Evolutionary conservation across 2,113 vertebrate species (phyloP).

Genomic region (Sclerurus mexicanus): DNA sequence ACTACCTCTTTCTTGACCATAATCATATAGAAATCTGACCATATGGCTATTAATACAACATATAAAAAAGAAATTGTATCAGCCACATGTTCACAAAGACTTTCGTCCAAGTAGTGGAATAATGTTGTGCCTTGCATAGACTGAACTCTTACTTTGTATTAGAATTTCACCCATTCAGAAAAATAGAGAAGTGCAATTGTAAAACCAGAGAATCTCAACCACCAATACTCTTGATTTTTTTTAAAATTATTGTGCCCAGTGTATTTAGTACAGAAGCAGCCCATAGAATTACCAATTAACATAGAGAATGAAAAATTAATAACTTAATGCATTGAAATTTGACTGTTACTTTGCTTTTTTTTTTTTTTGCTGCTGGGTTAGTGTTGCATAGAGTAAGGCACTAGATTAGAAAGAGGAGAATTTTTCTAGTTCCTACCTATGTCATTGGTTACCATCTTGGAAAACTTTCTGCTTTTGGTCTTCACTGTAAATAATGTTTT

Average conservation of each 20-base stretch:
- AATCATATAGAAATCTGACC: background rate
- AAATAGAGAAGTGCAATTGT: conserved; percentile 34
- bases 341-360: background rate
- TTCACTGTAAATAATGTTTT: conserved; percentile 93
- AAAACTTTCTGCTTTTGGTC: conserved; percentile 95
- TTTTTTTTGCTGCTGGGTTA: conserved; percentile 63
- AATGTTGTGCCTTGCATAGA: conserved; percentile 50
- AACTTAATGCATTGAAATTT: conserved; percentile 36
- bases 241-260: conserved; percentile 36
- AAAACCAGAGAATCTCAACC: conserved; percentile 58
- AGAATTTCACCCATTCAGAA: conserved; percentile 44
- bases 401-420: conserved; percentile 73
- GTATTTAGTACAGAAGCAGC: conserved; percentile 68
- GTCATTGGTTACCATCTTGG: conserved; percentile 91
- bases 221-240: conserved; percentile 61
- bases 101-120: background rate
- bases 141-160: conserved; percentile 72
- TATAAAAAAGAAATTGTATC: background rate
- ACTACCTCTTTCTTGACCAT: background rate
- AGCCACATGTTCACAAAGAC: background rate
- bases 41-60: background rate
- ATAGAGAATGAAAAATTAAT: conserved; percentile 63
- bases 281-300: conserved; percentile 64
- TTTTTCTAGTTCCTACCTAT: conserved; percentile 84
- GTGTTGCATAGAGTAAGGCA: conserved; percentile 69